A percentile compares a stretch with the other conserved stretches of the same genome.
phyloP scores from a whole-genome alignment of 2,888 invertebrate genomes.

The Cephonodes hylas region DNA sequence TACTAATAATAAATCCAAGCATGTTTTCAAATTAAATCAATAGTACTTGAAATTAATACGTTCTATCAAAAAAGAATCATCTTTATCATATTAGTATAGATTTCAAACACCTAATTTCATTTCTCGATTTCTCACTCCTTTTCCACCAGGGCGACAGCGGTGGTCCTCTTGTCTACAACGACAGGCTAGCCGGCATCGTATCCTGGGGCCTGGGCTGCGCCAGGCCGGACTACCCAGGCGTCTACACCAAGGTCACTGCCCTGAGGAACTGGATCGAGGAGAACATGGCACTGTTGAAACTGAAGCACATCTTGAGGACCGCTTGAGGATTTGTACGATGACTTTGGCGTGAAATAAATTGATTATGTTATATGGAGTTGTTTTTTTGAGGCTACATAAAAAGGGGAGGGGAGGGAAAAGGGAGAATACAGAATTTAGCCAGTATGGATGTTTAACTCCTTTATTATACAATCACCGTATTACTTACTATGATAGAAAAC shows the following conservation, averaged over 20 bases:
- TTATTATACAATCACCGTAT: too few species aligned
- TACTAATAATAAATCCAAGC: too few species aligned
- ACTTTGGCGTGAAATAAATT: not conserved
- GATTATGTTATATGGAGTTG: not conserved
- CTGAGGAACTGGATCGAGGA: constrained; percentile 65
- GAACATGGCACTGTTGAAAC: constrained; percentile 43
- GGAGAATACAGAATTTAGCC: too few species aligned
- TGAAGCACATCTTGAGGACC: constrained; percentile 41
- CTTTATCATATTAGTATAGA: too few species aligned
- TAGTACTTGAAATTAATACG: too few species aligned
- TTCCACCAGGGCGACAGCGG: constrained; percentile 75
- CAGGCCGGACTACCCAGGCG: constrained; percentile 69
- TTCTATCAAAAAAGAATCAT: too few species aligned
- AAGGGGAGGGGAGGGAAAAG: too few species aligned
- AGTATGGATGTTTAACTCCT: too few species aligned
- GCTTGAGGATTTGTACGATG: not conserved
- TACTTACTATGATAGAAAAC: too few species aligned
- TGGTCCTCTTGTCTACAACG: constrained; percentile 62
- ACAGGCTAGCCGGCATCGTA: constrained; percentile 72
- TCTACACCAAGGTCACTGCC: constrained; percentile 70
- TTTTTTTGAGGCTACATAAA: not conserved
- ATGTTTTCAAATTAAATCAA: too few species aligned
- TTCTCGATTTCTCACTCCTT: too few species aligned
- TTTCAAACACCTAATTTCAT: too few species aligned
- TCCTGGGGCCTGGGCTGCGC: constrained; percentile 76